These are phyloP conservation scores for Propithecus perrieri DNA, from an alignment of 2,797 vertebrate species.

Conservation along the genomic window DNA sequence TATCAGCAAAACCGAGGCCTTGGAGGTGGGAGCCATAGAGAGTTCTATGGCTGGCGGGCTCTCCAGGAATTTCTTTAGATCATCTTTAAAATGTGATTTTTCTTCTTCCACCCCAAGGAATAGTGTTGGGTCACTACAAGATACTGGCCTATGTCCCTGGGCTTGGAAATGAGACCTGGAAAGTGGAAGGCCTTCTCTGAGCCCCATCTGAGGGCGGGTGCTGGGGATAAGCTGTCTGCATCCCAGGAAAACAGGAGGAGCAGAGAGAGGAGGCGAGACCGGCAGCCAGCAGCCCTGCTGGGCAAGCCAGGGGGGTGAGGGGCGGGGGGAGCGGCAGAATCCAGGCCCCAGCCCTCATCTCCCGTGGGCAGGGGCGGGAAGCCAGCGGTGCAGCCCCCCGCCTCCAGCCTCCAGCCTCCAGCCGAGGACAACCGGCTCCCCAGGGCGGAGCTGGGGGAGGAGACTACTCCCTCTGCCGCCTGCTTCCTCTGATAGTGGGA, in stretches of 20 bases:
- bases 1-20: not conserved
- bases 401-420: not conserved
- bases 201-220: not conserved
- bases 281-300: not conserved
- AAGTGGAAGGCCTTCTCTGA: not conserved
- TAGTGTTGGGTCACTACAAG: not conserved
- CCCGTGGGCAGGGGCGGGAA: no score
- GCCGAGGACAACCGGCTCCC: not conserved
- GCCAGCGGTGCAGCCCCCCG: not conserved
- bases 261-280: not conserved
- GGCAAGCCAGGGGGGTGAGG: not conserved
- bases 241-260: not conserved
- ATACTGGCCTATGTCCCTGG: not conserved
- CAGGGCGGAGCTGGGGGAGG: not conserved
- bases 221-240: not conserved
- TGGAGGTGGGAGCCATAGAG: not conserved
- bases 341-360: not conserved
- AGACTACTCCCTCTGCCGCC: not conserved
- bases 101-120: not conserved
- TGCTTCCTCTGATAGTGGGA: constrained; percentile 54
- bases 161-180: not conserved
- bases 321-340: not conserved
- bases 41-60: not conserved
- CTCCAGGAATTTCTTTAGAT: not conserved
- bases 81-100: not conserved